Evolutionary conservation across 2,797 vertebrate genomes (phyloP).

Genomic region (Enteromius argenteus): DNA sequence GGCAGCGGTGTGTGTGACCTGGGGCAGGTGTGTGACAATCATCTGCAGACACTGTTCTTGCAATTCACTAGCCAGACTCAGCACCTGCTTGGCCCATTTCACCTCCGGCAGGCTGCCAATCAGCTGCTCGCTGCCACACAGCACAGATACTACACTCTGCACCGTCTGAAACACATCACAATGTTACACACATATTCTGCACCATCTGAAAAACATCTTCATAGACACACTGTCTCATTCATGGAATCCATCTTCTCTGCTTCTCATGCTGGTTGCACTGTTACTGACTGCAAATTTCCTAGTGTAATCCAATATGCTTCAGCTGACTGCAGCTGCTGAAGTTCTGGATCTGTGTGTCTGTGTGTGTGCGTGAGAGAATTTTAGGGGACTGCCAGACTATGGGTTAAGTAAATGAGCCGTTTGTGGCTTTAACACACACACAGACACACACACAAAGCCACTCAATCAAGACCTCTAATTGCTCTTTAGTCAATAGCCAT

Average conservation of each 20-base stretch:
- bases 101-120: slow-evolving; percentile 89
- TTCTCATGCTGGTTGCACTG: slow-evolving; percentile 9
- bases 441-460: neutral
- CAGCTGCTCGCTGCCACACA: slow-evolving; percentile 89
- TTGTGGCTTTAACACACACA: neutral
- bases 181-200: neutral
- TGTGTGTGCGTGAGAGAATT: slow-evolving; percentile 33
- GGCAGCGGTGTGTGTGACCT: slow-evolving; percentile 80
- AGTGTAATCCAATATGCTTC: slow-evolving; percentile 46
- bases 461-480: slow-evolving; percentile 51
- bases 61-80: slow-evolving; percentile 81
- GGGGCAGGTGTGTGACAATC: slow-evolving; percentile 84
- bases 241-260: slow-evolving; percentile 1
- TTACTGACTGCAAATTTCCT: slow-evolving; percentile 36
- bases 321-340: slow-evolving; percentile 17
- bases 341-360: slow-evolving; percentile 19
- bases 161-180: slow-evolving; percentile 77
- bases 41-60: slow-evolving; percentile 86
- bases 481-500: slow-evolving; percentile 31
- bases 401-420: slow-evolving; percentile 26
- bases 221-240: neutral
- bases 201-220: neutral
- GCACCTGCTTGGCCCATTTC: slow-evolving; percentile 89
- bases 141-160: slow-evolving; percentile 83
- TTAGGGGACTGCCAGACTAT: slow-evolving; percentile 25